Conservation (phyloP, 23 tunicate species). For the Halocynthia aurantium region DNA sequence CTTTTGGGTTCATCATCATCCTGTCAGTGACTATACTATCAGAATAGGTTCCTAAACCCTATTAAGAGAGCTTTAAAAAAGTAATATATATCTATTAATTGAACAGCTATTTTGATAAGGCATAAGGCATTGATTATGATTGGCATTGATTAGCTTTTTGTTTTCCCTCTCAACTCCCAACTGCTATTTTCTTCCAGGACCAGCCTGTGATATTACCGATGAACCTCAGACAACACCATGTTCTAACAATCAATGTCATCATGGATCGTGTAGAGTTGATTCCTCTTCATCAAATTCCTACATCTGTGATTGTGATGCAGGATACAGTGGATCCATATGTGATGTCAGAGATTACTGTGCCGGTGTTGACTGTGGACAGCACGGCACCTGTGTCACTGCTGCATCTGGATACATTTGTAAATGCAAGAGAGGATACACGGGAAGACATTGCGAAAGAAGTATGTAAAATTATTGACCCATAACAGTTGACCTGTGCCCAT, state of each 20-base stretch:
- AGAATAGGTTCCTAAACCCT: too few relatives aligned
- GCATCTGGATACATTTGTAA: slow-evolving; percentile 51
- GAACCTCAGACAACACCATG: slow-evolving; percentile 26
- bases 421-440: slow-evolving; percentile 51
- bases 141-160: background rate
- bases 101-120: too few relatives aligned
- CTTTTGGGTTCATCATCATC: too few relatives aligned
- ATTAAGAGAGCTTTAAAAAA: too few relatives aligned
- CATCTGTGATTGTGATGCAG: slow-evolving; percentile 56
- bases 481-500: background rate
- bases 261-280: slow-evolving; percentile 45
- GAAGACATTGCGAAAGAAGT: slow-evolving; percentile 53
- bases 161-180: too few relatives aligned
- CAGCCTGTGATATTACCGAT: slow-evolving; percentile 26
- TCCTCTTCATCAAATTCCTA: slow-evolving; percentile 25
- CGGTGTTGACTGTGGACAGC: slow-evolving; percentile 37
- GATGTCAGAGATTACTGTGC: slow-evolving; percentile 29
- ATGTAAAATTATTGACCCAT: slow-evolving; percentile 9
- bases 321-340: slow-evolving; percentile 45
- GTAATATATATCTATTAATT: too few relatives aligned
- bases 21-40: too few relatives aligned
- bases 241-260: slow-evolving; percentile 40
- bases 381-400: slow-evolving; percentile 46
- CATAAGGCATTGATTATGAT: too few relatives aligned
- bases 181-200: slow-evolving; percentile 8